phyloP scores from a whole-genome alignment of 2,888 invertebrate species.

The Macrosiphum euphorbiae region DNA sequence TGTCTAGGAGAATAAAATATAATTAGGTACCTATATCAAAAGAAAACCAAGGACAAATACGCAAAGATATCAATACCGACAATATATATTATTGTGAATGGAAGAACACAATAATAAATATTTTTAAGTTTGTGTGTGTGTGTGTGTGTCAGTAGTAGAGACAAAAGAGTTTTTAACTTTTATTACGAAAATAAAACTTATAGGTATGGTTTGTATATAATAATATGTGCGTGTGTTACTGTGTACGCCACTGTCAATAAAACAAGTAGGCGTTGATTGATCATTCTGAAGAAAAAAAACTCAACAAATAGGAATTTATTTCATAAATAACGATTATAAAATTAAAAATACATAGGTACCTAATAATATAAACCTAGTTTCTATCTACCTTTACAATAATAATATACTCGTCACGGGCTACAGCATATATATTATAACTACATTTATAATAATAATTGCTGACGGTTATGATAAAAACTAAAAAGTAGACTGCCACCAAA shows the following conservation, averaged over 20 bases:
- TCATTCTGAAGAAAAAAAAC: not conserved
- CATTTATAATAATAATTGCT: not conserved
- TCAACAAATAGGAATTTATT: conserved; percentile 1
- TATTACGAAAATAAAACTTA: conserved; percentile 32
- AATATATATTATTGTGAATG: not conserved
- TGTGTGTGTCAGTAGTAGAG: not conserved
- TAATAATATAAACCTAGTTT: not conserved
- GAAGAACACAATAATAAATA: conserved; percentile 13
- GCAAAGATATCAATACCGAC: not conserved
- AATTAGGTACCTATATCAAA: not conserved
- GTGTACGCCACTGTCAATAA: not conserved
- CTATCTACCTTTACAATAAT: not conserved
- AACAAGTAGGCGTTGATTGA: conserved; percentile 42
- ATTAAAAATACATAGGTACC: conserved; percentile 1
- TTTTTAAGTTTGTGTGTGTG: not conserved
- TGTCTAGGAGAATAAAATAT: not conserved
- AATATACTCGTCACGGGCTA: not conserved
- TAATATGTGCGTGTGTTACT: not conserved
- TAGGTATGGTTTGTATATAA: not conserved
- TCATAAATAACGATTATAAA: not conserved
- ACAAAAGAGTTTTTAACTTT: conserved; percentile 37
- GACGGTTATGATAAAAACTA: not conserved
- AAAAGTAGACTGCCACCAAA: not conserved
- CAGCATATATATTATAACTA: not conserved
- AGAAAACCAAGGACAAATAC: not conserved